Evolutionary conservation across 2,888 invertebrate species (phyloP).

Genomic region (Anoncus sp.): DNA sequence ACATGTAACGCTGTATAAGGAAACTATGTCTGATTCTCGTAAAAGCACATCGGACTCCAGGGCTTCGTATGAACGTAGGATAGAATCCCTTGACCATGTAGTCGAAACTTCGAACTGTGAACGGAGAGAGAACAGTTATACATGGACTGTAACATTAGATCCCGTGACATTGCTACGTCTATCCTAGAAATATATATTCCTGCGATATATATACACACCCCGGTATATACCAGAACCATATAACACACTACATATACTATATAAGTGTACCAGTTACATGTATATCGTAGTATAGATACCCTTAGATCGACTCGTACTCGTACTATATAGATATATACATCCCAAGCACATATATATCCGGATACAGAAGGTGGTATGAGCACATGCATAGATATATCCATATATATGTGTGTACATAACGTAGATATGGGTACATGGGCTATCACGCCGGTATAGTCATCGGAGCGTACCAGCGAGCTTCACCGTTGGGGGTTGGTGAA

Average conservation of each 20-base stretch:
- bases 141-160: conserved; percentile 6
- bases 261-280: neutral
- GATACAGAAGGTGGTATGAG: no score
- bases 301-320: neutral
- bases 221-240: neutral
- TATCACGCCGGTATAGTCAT: conserved; percentile 52
- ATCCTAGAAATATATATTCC: neutral
- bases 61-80: neutral
- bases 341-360: neutral
- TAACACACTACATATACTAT: neutral
- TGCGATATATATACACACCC: neutral
- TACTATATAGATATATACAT: neutral
- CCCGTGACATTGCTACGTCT: conserved; percentile 19
- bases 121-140: conserved; percentile 15
- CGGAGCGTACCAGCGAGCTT: conserved; percentile 37
- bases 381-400: conserved; percentile 10
- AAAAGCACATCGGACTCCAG: neutral
- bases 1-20: no score
- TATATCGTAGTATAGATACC: neutral
- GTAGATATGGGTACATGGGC: conserved; percentile 48
- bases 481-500: conserved; percentile 42
- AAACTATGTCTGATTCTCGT: neutral
- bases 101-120: conserved; percentile 20
- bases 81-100: conserved; percentile 31
- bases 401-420: conserved; percentile 31